phyloP scores from a whole-genome alignment of 2,113 vertebrate species.

The Ceuthmochares aereus region DNA sequence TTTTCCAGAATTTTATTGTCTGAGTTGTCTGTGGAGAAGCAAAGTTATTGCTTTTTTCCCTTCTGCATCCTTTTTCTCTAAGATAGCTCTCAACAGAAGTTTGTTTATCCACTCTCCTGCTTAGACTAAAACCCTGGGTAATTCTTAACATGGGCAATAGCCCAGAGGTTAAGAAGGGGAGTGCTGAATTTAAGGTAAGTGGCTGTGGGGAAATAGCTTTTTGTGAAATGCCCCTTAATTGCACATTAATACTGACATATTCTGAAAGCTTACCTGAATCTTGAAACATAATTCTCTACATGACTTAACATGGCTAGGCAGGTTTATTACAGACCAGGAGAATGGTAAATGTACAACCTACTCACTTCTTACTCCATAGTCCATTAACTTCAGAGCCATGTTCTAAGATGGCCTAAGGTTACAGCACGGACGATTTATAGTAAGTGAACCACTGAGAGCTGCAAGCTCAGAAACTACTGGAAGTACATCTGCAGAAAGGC shows the following conservation, averaged over 20 bases:
- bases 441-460: background rate
- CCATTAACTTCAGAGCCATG: conserved; percentile 19
- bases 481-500: background rate
- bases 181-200: background rate
- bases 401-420: conserved; percentile 19
- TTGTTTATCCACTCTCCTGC: background rate
- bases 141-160: background rate
- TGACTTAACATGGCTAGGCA: conserved; percentile 26
- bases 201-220: background rate
- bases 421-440: background rate
- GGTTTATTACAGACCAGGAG: conserved; percentile 36
- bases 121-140: background rate
- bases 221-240: background rate
- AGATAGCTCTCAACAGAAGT: background rate
- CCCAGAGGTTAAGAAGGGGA: background rate
- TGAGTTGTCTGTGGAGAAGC: background rate
- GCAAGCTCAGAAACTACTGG: background rate
- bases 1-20: background rate
- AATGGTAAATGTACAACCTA: conserved; percentile 26
- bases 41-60: background rate
- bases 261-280: background rate
- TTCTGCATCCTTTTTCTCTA: background rate
- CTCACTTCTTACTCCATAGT: conserved; percentile 29
- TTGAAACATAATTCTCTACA: conserved; percentile 1
- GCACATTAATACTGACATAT: background rate